Percentiles rank a stretch among this genome's conserved stretches.
Evolutionary conservation across 2,888 invertebrate genomes (phyloP).

Genomic region (Drepana falcataria): DNA sequence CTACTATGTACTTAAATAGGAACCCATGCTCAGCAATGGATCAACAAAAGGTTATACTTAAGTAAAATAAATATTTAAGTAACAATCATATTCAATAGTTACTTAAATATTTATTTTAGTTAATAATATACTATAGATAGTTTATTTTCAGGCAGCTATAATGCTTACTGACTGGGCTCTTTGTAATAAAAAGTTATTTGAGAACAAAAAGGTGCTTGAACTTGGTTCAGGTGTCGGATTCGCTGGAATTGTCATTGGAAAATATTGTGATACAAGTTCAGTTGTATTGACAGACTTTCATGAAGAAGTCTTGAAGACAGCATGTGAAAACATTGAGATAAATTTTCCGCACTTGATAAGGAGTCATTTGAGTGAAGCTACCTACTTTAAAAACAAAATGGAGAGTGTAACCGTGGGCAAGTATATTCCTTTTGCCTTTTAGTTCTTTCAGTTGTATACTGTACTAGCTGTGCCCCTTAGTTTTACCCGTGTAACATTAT

Average conservation of each 20-base stretch:
- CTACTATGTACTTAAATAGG: no score
- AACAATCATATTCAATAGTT: no score
- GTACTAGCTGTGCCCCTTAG: no score
- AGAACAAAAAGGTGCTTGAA: slow-evolving; percentile 81
- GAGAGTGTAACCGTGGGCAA: slow-evolving; percentile 33
- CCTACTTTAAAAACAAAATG: slow-evolving; percentile 22
- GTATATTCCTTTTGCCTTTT: neutral
- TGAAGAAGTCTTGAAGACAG: slow-evolving; percentile 78
- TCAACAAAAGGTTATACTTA: no score
- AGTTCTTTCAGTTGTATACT: no score
- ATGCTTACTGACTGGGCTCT: slow-evolving; percentile 85
- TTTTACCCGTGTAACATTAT: no score
- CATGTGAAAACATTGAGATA: slow-evolving; percentile 80
- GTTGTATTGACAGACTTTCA: slow-evolving; percentile 86
- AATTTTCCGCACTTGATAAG: slow-evolving; percentile 65
- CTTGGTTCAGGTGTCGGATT: slow-evolving; percentile 88
- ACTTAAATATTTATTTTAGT: no score
- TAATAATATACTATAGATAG: no score
- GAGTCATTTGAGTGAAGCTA: slow-evolving; percentile 12
- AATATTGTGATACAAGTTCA: slow-evolving; percentile 71
- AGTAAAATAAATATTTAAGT: no score
- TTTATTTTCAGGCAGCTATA: slow-evolving; percentile 79
- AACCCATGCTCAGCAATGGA: no score
- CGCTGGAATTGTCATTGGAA: slow-evolving; percentile 81
- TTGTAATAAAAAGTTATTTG: slow-evolving; percentile 69